These are phyloP conservation scores for Thinocorus orbignyianus DNA, from an alignment of 2,113 vertebrate genomes.

Conservation along the genomic window DNA sequence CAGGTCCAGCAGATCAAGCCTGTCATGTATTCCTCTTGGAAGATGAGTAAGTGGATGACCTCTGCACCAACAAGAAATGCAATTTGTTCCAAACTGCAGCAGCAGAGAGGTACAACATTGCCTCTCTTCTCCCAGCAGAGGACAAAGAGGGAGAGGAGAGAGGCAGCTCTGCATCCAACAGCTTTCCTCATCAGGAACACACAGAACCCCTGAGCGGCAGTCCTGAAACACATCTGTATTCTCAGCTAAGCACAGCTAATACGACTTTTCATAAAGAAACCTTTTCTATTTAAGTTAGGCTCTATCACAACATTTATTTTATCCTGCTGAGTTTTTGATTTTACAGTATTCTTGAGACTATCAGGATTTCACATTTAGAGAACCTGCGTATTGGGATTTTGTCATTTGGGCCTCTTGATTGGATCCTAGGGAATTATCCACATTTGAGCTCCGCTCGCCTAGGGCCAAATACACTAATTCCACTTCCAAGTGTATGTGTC, in stretches of 20 bases:
- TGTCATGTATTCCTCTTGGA: background rate
- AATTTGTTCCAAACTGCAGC: background rate
- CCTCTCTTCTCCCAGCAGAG: background rate
- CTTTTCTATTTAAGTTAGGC: background rate
- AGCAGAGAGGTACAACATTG: fast-evolving
- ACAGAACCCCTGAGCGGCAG: background rate
- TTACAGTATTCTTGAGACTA: background rate
- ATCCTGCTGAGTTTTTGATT: background rate
- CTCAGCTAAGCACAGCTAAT: background rate
- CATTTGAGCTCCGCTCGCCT: conserved; percentile 6
- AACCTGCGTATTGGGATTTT: background rate
- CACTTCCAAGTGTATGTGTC: conserved; percentile 5
- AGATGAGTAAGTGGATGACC: background rate
- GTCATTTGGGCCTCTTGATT: conserved; percentile 30
- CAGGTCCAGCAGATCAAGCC: background rate
- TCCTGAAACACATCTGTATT: background rate
- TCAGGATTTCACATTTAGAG: conserved; percentile 6
- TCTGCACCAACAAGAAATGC: background rate
- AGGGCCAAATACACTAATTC: conserved; percentile 45
- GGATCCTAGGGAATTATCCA: conserved; percentile 42
- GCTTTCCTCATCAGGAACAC: background rate
- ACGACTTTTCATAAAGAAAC: background rate
- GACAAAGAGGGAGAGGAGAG: background rate
- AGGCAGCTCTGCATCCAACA: background rate
- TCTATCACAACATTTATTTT: background rate